Conservation (phyloP, 2,797 vertebrate species). For the Bufotes viridis region DNA sequence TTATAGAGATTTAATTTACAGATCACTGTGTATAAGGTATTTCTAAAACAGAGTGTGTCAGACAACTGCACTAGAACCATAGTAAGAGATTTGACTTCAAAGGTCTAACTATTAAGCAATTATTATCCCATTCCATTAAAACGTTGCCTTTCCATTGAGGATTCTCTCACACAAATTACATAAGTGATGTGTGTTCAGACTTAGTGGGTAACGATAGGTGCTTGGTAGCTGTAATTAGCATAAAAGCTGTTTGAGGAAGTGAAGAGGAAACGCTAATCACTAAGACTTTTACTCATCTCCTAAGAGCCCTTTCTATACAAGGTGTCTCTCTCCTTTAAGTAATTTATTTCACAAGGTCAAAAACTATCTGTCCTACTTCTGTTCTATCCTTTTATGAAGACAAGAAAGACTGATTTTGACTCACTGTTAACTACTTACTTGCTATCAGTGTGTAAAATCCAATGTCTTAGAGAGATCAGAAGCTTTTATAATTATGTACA, state of each 20-base stretch:
- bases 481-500: not conserved
- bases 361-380: conserved; percentile 45
- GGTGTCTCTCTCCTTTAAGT: conserved; percentile 41
- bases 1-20: not conserved
- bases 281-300: conserved; percentile 55
- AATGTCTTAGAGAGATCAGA: not conserved
- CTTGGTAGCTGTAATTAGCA: conserved; percentile 48
- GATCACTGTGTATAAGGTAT: not conserved
- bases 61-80: not conserved
- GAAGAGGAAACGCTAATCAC: conserved; percentile 49
- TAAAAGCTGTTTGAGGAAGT: conserved; percentile 55
- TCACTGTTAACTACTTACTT: not conserved
- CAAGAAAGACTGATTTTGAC: not conserved
- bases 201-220: conserved; percentile 36
- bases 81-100: not conserved
- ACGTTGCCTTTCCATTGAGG: conserved; percentile 25
- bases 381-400: not conserved
- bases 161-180: conserved; percentile 48
- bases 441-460: not conserved
- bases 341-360: conserved; percentile 56
- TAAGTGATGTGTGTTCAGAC: conserved; percentile 46
- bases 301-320: conserved; percentile 49
- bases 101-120: conserved; percentile 40
- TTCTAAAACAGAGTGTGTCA: not conserved
- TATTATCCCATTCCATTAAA: conserved; percentile 52